phyloP scores from a whole-genome alignment of 1,140 invertebrate genomes.

The Muscidifurax raptorellus region DNA sequence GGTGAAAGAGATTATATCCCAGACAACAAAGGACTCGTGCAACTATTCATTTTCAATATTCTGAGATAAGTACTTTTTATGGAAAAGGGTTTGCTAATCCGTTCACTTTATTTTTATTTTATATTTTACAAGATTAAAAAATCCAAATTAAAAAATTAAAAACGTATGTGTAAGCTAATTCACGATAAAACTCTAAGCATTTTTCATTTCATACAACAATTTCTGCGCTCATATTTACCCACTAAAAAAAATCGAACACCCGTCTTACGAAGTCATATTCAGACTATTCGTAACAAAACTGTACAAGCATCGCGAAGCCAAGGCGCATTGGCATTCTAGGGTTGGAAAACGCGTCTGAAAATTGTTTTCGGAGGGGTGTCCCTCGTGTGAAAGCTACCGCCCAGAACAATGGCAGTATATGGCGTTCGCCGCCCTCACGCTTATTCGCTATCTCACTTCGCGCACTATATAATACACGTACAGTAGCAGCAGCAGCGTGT shows the following conservation, averaged over 20 bases:
- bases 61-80: too few relatives aligned
- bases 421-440: slow-evolving; percentile 4
- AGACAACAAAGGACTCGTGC: background rate
- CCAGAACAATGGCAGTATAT: slow-evolving; percentile 19
- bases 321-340: slow-evolving; percentile 1
- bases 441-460: background rate
- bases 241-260: too few relatives aligned
- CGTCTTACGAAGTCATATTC: too few relatives aligned
- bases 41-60: background rate
- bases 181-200: too few relatives aligned
- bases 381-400: background rate
- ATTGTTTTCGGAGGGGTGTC: slow-evolving; percentile 8
- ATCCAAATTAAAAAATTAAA: too few relatives aligned
- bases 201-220: too few relatives aligned
- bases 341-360: background rate
- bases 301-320: background rate
- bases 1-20: background rate
- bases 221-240: too few relatives aligned
- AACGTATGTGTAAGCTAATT: too few relatives aligned
- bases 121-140: too few relatives aligned
- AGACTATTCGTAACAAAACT: background rate
- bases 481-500: slow-evolving; percentile 39
- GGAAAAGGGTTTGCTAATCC: too few relatives aligned
- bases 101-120: too few relatives aligned
- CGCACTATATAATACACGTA: background rate